Base-by-base conservation (phyloP, 1,140 invertebrate genomes). In the Zaprionus vittiger region DNA sequence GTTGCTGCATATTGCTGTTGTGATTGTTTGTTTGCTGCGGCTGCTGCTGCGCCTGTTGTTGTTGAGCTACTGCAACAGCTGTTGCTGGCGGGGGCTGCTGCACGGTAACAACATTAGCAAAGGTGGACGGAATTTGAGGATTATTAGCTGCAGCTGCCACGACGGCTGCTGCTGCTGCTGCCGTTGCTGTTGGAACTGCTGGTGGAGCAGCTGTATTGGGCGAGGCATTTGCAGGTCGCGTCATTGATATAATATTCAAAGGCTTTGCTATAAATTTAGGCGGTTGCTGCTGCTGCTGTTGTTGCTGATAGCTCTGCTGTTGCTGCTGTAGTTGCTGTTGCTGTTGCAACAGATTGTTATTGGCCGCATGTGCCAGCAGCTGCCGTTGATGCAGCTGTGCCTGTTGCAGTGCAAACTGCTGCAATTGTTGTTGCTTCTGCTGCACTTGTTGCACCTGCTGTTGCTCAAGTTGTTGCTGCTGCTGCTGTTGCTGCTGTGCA, bases 291-390 rank as follows among this genome's bases (percentile, higher is more conserved):
- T 26, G 24, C 59, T 91, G 79, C 44, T 89, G 93, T 56, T 89
- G 93, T 56, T 82, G 91, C 56, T 82, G 91, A 85, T 70, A 93
- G 93, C 4, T 93, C 74, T 34, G 93, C 74, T 76, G 92, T 89
- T 56, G 91, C 37, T 34, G 79, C 28, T 79, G 77, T 9, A 82
- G 87, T 4, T 81, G 79, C 31, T 93, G 93, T 20, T 91, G 92
- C 26, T 93, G 93, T 83, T 82, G 93, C 85, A 57, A 11, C 5
- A 90, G 54, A 80, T 85, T 89, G 49, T 85, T 89, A 49, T 90
- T 89, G 2, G 84, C 84, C 12, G 85, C 85, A 41, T 89, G 84
- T 1, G 84, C 83, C 24, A 89, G 52, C 5, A 90, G 49, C 55
- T 89, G 85, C 5, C 81, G 73, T 20, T 90, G 87, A 75, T 91